Percentiles rank a stretch among this genome's conserved stretches.
These are phyloP conservation scores for Oxyura jamaicensis DNA, from an alignment of 2,113 vertebrate species.

Conservation along the genomic window DNA sequence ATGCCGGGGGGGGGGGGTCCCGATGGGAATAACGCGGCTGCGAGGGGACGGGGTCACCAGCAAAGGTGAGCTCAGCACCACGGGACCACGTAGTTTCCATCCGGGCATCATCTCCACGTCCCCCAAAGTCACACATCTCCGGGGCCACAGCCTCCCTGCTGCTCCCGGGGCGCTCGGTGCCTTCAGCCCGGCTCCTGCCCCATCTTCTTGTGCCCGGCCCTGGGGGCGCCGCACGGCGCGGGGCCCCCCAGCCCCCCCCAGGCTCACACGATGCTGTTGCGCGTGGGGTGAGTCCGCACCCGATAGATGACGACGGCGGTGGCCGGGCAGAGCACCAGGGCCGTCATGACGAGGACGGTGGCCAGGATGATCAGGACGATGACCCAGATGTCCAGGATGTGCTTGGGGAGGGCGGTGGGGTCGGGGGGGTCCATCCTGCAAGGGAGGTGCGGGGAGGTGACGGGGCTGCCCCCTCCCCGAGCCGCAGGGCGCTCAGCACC, in stretches of 20 bases:
- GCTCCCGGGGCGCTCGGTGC: accelerated
- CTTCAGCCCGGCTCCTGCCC: not conserved
- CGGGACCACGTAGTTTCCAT: accelerated
- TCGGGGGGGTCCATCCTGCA: conserved; percentile 64
- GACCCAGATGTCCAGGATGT: conserved; percentile 84
- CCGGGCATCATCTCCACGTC: not conserved
- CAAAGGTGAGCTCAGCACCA: not conserved
- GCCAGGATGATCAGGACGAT: conserved; percentile 83
- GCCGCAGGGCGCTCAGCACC: not conserved
- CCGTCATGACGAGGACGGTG: conserved; percentile 82
- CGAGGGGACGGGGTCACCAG: accelerated
- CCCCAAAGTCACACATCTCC: not conserved
- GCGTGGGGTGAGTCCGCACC: conserved; percentile 75
- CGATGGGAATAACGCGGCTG: not conserved
- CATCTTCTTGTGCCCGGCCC: not conserved
- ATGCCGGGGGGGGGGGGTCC: too few relatives aligned
- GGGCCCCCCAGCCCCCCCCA: accelerated
- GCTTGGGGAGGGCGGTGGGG: conserved; percentile 67
- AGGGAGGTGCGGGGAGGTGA: not conserved
- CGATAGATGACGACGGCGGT: conserved; percentile 80
- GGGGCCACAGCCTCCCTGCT: accelerated
- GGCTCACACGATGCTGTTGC: conserved; percentile 70
- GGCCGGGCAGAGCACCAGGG: conserved; percentile 80
- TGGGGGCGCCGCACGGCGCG: not conserved
- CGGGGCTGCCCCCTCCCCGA: not conserved